These are phyloP conservation scores for Aphelocoma coerulescens DNA, from an alignment of 2,113 vertebrate species.

Conservation along the genomic window DNA sequence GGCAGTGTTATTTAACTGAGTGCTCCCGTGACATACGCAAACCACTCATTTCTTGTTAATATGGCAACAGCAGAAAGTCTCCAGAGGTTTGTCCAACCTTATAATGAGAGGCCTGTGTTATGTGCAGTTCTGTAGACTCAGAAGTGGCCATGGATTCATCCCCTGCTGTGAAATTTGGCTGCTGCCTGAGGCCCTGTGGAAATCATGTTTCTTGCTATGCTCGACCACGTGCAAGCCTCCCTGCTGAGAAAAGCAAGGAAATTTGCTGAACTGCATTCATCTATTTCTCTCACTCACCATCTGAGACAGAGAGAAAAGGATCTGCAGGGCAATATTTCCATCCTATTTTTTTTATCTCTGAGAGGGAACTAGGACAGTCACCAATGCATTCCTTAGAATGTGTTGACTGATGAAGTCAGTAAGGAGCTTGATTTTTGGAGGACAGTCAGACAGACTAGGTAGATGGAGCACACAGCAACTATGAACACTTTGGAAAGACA, in stretches of 20 bases:
- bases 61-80: conserved; percentile 36
- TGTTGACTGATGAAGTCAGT: neutral
- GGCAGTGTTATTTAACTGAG: conserved; percentile 14
- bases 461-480: neutral
- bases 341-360: neutral
- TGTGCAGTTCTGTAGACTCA: conserved; percentile 2
- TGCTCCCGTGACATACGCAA: neutral
- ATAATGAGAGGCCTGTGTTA: conserved; percentile 38
- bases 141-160: conserved; percentile 37
- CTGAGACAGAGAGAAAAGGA: neutral
- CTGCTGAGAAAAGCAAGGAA: conserved; percentile 41
- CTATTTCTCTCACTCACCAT: neutral
- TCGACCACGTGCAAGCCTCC: neutral
- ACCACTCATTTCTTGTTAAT: conserved; percentile 53
- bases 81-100: conserved; percentile 46
- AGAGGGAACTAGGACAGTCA: neutral
- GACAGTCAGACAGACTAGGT: neutral
- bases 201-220: conserved; percentile 51
- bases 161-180: conserved; percentile 59
- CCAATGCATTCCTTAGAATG: neutral
- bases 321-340: neutral
- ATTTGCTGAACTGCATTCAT: conserved; percentile 10
- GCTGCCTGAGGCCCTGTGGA: conserved; percentile 50
- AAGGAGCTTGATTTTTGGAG: neutral
- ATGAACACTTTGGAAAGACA: neutral